Percentiles rank a stretch among this genome's conserved stretches.
Evolutionary conservation across 2,113 vertebrate genomes (phyloP).

Genomic region (Pica pica): DNA sequence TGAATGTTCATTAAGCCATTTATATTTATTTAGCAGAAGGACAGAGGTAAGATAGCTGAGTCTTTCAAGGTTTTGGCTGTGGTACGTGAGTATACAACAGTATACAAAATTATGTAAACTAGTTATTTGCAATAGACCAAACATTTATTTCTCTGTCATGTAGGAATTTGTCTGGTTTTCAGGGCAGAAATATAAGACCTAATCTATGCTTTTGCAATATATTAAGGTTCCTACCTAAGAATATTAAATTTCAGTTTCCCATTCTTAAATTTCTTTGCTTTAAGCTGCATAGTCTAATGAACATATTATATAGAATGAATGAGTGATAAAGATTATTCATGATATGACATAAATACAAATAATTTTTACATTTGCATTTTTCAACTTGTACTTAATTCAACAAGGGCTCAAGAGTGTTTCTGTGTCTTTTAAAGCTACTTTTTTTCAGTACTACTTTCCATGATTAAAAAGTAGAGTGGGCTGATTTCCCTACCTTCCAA

Average conservation of each 20-base stretch:
- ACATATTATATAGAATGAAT: neutral
- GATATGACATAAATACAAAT: neutral
- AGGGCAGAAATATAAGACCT: neutral
- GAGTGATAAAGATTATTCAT: neutral
- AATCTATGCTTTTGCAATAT: neutral
- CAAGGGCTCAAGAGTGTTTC: neutral
- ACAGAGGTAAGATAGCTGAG: neutral
- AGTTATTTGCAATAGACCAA: conserved; percentile 1
- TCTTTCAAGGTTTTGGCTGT: neutral
- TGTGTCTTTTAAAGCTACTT: neutral
- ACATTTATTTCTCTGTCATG: conserved; percentile 8
- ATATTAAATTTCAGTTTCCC: neutral
- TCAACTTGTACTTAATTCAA: neutral
- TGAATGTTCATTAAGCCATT: neutral
- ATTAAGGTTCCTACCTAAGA: neutral
- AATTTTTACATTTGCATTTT: neutral
- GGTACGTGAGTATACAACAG: neutral
- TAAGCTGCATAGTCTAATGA: neutral
- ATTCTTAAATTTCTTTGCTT: neutral
- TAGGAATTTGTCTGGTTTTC: conserved; percentile 9
- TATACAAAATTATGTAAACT: neutral
- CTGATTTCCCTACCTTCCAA: neutral
- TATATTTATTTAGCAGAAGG: neutral
- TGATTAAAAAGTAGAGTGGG: neutral
- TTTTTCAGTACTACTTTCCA: neutral